phyloP scores from a whole-genome alignment of 2,113 vertebrate species.

The Opisthocomus hoazin region DNA sequence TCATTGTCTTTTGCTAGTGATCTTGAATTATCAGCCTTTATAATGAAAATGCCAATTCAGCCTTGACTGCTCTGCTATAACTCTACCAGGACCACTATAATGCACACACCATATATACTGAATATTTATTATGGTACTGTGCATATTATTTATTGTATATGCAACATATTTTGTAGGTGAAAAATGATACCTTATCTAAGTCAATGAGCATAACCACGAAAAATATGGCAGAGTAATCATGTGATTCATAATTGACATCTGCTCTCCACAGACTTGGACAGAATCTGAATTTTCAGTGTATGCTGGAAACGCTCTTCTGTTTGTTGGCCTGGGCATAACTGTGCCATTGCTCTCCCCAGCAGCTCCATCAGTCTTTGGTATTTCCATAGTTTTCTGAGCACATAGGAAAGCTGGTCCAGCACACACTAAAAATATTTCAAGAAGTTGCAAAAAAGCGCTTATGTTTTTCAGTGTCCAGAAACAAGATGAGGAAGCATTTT shows the following conservation, averaged over 20 bases:
- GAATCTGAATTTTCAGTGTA: slow-evolving; percentile 36
- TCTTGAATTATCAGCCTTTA: slow-evolving; percentile 49
- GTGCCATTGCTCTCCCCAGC: background rate
- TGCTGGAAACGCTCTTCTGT: background rate
- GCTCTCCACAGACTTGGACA: slow-evolving; percentile 40
- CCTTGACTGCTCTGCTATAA: slow-evolving; percentile 55
- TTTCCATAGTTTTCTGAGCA: background rate
- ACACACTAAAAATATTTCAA: slow-evolving; percentile 38
- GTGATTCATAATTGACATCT: slow-evolving; percentile 58
- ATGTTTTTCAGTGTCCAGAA: slow-evolving; percentile 8
- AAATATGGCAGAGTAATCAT: slow-evolving; percentile 49
- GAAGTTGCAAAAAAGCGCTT: background rate
- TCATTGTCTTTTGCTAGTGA: slow-evolving; percentile 49
- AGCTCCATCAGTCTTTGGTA: background rate
- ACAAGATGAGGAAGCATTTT: background rate
- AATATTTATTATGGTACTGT: slow-evolving; percentile 53
- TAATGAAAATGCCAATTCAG: slow-evolving; percentile 55
- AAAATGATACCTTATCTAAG: slow-evolving; percentile 63
- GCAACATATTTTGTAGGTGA: slow-evolving; percentile 56
- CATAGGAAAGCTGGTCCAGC: background rate
- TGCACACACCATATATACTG: slow-evolving; percentile 28
- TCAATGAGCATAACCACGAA: slow-evolving; percentile 53
- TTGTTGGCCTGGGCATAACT: background rate
- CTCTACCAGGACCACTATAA: slow-evolving; percentile 25
- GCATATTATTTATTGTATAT: slow-evolving; percentile 59